Base-by-base conservation (phyloP, 1,140 invertebrate species). In the Goniozus legneri region DNA sequence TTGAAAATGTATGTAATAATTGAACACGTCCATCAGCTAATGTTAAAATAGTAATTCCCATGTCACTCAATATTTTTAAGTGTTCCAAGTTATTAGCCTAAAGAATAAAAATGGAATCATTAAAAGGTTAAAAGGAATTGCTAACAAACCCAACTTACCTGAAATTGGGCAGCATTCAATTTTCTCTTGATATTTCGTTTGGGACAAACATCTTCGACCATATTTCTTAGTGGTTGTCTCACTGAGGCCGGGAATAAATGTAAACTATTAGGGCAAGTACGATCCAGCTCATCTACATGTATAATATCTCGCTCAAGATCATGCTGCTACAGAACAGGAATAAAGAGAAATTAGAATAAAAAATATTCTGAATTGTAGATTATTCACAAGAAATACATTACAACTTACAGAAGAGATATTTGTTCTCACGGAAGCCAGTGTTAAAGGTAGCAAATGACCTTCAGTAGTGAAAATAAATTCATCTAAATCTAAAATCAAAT, bases 401-500 rank as follows among this genome's bases (percentile, higher is more conserved):
- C 7, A 14, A 64, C 65, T 68, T 71, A 79, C 79, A 39, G 64
- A 70, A 60, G 79, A 65, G 49, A 76, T 24, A 71, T 74, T 68
- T 62, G 64, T 64, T 41, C 66, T 58, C 20, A 70, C 52, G 6
- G 71, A 70, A 40, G 86, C 89, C 18, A 97, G 76, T 8, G 86
- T 87, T 1, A 98, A 76, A 8, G 96, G 96, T 44, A 99, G 73
- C 21, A 98, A 81, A 77, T 99, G 96, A 2, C 93, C 96, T 70
- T 98, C 96, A 0, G 96, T 99, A 0, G 95, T 98, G 54, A 98
- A 91, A 44, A 98, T 84, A 77, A 96, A 99, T 69, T 97, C 87
- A 73, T 98, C 92, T n/a, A 98, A 75, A 70, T 97, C 88, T 16
- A 98, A 74, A 18, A 91, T 76, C 13, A 97, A 70, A 65, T 98